Percentiles rank a stretch among this genome's conserved stretches.
phyloP scores from a whole-genome alignment of 2,797 vertebrate species.

The Chrosomus eos region DNA sequence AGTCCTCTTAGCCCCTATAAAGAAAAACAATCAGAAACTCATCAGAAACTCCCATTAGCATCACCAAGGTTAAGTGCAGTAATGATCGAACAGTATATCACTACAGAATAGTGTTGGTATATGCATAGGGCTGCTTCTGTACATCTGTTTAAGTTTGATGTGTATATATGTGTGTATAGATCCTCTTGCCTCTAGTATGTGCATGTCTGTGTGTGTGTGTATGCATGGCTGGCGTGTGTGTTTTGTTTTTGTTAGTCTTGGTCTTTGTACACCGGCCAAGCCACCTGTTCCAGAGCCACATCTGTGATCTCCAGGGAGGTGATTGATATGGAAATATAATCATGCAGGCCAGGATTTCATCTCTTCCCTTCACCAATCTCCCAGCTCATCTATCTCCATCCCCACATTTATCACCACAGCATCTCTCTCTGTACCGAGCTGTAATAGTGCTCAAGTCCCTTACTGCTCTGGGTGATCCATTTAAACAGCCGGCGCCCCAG shows the following conservation, averaged over 20 bases:
- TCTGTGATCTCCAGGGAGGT: constrained; percentile 84
- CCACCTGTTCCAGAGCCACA: constrained; percentile 84
- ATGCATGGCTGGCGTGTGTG: constrained; percentile 55
- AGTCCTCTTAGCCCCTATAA: constrained; percentile 87
- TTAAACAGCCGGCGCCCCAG: constrained; percentile 69
- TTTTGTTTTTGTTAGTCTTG: constrained; percentile 74
- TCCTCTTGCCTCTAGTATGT: background rate
- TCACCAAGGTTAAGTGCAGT: background rate
- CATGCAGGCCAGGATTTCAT: constrained; percentile 76
- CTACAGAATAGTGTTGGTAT: constrained; percentile 16
- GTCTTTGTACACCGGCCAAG: constrained; percentile 82
- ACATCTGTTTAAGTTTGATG: constrained; percentile 3
- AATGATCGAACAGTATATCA: background rate
- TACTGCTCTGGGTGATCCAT: constrained; percentile 67
- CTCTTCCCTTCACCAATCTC: constrained; percentile 52
- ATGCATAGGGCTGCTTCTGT: constrained; percentile 29
- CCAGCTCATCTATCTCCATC: constrained; percentile 66
- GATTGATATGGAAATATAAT: constrained; percentile 88
- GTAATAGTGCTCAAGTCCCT: constrained; percentile 64
- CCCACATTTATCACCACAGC: constrained; percentile 39
- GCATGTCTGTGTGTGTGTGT: constrained; percentile 53
- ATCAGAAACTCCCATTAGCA: constrained; percentile 9
- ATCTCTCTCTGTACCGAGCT: constrained; percentile 46
- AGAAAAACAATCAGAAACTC: constrained; percentile 45
- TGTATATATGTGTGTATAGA: background rate